phyloP scores from a whole-genome alignment of 1,140 invertebrate genomes.

The Thaumetopoea pityocampa region DNA sequence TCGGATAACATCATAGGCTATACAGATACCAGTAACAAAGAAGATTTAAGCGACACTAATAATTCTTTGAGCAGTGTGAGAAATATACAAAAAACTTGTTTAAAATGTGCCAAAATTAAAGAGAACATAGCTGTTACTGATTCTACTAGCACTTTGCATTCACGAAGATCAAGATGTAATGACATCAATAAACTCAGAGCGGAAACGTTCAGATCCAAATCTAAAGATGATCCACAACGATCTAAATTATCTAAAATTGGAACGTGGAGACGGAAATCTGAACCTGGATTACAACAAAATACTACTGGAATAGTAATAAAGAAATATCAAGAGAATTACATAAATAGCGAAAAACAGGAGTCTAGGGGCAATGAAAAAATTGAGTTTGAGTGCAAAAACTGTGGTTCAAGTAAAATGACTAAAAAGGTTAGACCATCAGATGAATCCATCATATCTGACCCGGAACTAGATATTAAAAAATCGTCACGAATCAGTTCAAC shows the following conservation, averaged over 20 bases:
- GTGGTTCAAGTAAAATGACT: conserved; percentile 63
- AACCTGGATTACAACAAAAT: conserved; percentile 78
- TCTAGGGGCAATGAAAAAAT: conserved; percentile 54
- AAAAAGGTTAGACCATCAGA: conserved; percentile 43
- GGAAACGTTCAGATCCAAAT: conserved; percentile 59
- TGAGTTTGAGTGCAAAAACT: conserved; percentile 67
- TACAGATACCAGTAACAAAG: conserved; percentile 49
- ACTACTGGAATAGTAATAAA: conserved; percentile 38
- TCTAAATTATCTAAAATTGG: conserved; percentile 75
- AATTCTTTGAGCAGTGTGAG: conserved; percentile 47
- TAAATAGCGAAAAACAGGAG: conserved; percentile 47
- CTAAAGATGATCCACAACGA: conserved; percentile 71
- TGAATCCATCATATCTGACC: conserved; percentile 45
- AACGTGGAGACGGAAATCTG: conserved; percentile 84
- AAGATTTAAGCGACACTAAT: conserved; percentile 53
- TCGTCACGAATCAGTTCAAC: conserved; percentile 21
- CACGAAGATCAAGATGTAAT: conserved; percentile 55
- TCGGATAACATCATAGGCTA: conserved; percentile 65
- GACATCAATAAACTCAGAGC: conserved; percentile 46
- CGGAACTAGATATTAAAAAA: conserved; percentile 45
- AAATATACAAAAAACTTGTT: conserved; percentile 66
- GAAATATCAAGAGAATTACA: conserved; percentile 55
- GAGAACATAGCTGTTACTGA: conserved; percentile 68
- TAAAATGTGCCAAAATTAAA: conserved; percentile 72
- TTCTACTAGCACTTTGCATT: conserved; percentile 40